Percentiles rank a stretch among this genome's conserved stretches.
Conservation (phyloP, 2,888 invertebrate genomes). For the Drosophila cyrtoloma region DNA sequence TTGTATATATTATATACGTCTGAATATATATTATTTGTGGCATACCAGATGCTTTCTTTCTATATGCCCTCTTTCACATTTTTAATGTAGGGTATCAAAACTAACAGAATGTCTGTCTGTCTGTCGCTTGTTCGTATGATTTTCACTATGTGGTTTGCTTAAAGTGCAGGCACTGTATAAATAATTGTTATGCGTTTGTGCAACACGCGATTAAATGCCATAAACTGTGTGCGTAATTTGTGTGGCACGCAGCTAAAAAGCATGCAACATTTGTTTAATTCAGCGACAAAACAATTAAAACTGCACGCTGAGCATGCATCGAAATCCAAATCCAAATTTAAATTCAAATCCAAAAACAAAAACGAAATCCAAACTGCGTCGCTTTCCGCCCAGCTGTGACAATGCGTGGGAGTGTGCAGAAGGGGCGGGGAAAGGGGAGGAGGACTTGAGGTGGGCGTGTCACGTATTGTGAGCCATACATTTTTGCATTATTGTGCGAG, state of each 20-base stretch:
- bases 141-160: slow-evolving; percentile 29
- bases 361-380: slow-evolving; percentile 61
- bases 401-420: neutral
- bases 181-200: slow-evolving; percentile 27
- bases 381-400: slow-evolving; percentile 48
- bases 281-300: slow-evolving; percentile 73
- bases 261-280: slow-evolving; percentile 50
- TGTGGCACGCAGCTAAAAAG: slow-evolving; percentile 23
- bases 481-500: slow-evolving; percentile 70
- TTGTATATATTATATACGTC: too few species aligned
- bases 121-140: slow-evolving; percentile 12
- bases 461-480: slow-evolving; percentile 74
- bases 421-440: neutral
- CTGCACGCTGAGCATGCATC: slow-evolving; percentile 59
- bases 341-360: slow-evolving; percentile 4
- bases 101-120: slow-evolving; percentile 8
- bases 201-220: slow-evolving; percentile 61
- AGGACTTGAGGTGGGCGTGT: slow-evolving; percentile 40
- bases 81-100: neutral
- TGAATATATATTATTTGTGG: neutral
- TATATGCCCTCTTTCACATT: neutral
- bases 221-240: slow-evolving; percentile 62
- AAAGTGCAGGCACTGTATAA: slow-evolving; percentile 33
- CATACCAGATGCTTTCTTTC: neutral
- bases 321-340: slow-evolving; percentile 21